Evolutionary conservation across 2,888 invertebrate genomes (phyloP).

Genomic region (Andrena chrysosceles): DNA sequence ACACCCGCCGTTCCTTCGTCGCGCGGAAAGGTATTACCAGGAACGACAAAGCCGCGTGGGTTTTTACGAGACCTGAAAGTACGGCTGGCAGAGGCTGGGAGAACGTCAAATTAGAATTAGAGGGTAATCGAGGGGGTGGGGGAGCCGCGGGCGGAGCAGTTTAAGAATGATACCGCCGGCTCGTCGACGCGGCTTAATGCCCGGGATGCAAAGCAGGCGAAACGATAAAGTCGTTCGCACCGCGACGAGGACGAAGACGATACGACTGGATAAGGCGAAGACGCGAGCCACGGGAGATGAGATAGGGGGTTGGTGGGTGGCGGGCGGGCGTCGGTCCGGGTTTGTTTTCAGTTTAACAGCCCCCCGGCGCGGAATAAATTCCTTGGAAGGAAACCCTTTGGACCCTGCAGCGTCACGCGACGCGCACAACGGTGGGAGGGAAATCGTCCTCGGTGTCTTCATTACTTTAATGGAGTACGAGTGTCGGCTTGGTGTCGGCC

Average conservation of each 20-base stretch:
- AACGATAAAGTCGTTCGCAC: conserved; percentile 70
- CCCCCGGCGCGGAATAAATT: conserved; percentile 80
- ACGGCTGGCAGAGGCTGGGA: conserved; percentile 33
- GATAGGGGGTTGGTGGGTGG: conserved; percentile 58
- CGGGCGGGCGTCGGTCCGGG: conserved; percentile 53
- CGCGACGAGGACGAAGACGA: conserved; percentile 58
- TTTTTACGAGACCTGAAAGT: conserved; percentile 48
- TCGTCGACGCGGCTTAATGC: conserved; percentile 67
- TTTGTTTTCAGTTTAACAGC: conserved; percentile 81
- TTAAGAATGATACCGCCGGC: conserved; percentile 67
- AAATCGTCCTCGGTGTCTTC: conserved; percentile 79
- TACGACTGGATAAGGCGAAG: conserved; percentile 64
- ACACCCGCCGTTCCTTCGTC: background rate
- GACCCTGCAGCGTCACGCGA: conserved; percentile 71
- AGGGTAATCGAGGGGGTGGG: conserved; percentile 63
- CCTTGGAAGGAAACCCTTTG: conserved; percentile 81
- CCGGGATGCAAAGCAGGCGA: conserved; percentile 72
- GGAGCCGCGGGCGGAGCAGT: conserved; percentile 56
- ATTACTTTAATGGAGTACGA: conserved; percentile 84
- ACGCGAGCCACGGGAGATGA: conserved; percentile 65
- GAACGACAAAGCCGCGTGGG: background rate
- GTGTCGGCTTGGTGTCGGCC: conserved; percentile 49
- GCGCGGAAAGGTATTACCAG: conserved; percentile 14
- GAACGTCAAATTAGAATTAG: conserved; percentile 71
- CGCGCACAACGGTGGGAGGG: conserved; percentile 20